phyloP scores from a whole-genome alignment of 92 coral and sea anemone species.

The Palythoa heliodiscus region DNA sequence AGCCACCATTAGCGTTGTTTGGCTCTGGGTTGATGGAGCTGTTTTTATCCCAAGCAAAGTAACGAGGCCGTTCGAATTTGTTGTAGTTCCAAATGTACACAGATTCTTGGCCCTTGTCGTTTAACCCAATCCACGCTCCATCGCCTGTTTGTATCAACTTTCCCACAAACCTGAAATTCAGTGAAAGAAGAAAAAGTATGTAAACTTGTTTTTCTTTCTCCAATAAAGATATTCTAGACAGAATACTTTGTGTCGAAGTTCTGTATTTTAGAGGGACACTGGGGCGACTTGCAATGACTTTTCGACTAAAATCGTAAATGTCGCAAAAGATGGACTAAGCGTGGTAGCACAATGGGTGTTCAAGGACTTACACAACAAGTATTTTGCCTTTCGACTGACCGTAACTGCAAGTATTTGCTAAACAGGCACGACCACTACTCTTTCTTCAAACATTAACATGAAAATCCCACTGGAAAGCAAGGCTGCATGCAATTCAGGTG shows the following conservation, averaged over 20 bases:
- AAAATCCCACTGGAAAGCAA: too few relatives aligned
- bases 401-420: too few relatives aligned
- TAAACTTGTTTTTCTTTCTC: not conserved
- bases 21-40: constrained; percentile 72
- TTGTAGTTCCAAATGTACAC: constrained; percentile 88
- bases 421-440: too few relatives aligned
- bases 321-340: not conserved
- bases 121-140: constrained; percentile 95
- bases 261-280: not conserved
- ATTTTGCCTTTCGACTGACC: too few relatives aligned
- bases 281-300: not conserved
- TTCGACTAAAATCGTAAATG: not conserved
- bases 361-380: too few relatives aligned
- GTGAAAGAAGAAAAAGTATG: not conserved
- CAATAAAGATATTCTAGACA: not conserved
- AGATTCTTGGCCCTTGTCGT: constrained; percentile 83
- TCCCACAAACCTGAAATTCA: constrained; percentile 71
- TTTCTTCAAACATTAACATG: too few relatives aligned
- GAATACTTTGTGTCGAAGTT: not conserved
- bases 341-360: too few relatives aligned
- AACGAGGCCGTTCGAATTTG: constrained; percentile 54
- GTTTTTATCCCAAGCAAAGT: constrained; percentile 82
- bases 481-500: too few relatives aligned
- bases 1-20: constrained; percentile 77
- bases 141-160: constrained; percentile 76